These are phyloP conservation scores for Parelbella ahira DNA, from an alignment of 2,888 invertebrate species.

Conservation along the genomic window DNA sequence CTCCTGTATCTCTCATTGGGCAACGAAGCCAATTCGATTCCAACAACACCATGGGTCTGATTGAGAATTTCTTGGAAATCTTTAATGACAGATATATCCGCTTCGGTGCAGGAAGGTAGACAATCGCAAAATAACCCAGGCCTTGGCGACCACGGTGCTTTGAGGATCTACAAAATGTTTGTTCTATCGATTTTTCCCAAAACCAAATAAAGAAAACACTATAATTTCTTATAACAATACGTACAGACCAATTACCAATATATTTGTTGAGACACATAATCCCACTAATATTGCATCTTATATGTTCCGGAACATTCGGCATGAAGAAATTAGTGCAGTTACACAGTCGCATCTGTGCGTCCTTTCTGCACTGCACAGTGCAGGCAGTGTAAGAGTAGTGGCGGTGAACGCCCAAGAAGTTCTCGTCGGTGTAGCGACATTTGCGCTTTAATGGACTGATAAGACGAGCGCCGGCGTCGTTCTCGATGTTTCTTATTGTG, in stretches of 20 bases:
- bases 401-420: slow-evolving; percentile 76
- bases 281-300: slow-evolving; percentile 84
- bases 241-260: slow-evolving; percentile 82
- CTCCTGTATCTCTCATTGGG: slow-evolving; percentile 86
- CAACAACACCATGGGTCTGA: slow-evolving; percentile 46
- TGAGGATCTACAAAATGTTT: slow-evolving; percentile 48
- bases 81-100: slow-evolving; percentile 83
- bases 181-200: not conserved
- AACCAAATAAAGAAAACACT: too few species aligned
- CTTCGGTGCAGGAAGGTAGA: slow-evolving; percentile 86
- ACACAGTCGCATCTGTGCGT: slow-evolving; percentile 83
- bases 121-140: slow-evolving; percentile 85
- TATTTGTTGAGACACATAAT: slow-evolving; percentile 84
- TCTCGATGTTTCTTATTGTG: slow-evolving; percentile 83
- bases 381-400: slow-evolving; percentile 87
- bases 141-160: slow-evolving; percentile 79
- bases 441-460: slow-evolving; percentile 84
- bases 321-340: slow-evolving; percentile 86
- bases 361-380: slow-evolving; percentile 86
- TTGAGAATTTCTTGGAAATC: slow-evolving; percentile 69
- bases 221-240: too few species aligned
- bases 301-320: slow-evolving; percentile 80
- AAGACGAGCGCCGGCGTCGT: slow-evolving; percentile 83
- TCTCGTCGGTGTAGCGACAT: slow-evolving; percentile 87
- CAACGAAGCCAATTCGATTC: slow-evolving; percentile 82